These are phyloP conservation scores for Perdita meconis DNA, from an alignment of 2,888 invertebrate genomes.

Conservation along the genomic window DNA sequence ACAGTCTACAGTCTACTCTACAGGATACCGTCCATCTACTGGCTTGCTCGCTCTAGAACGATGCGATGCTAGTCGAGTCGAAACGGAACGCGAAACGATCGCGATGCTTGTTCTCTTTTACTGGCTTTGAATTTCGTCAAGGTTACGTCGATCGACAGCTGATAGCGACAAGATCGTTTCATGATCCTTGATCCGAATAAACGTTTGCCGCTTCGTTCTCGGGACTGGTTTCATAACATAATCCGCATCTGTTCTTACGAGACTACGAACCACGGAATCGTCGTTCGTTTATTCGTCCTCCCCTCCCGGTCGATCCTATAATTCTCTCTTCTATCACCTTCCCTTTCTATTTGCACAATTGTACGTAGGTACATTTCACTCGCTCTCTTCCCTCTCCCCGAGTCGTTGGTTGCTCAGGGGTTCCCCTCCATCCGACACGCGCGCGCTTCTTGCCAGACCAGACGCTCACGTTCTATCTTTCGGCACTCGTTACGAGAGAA, in stretches of 20 bases:
- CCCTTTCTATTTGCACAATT: too few species aligned
- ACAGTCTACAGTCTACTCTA: too few species aligned
- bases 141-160: constrained; percentile 45
- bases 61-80: neutral
- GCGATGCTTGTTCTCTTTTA: neutral
- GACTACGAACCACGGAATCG: constrained; percentile 46
- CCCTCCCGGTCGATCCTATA: constrained; percentile 3
- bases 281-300: constrained; percentile 51
- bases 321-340: neutral
- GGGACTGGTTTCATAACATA: constrained; percentile 71
- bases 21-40: too few species aligned
- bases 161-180: constrained; percentile 49
- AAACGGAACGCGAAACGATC: neutral
- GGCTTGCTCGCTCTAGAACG: neutral
- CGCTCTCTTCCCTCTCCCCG: neutral
- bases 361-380: too few species aligned
- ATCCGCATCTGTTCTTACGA: constrained; percentile 68
- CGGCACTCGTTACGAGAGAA: neutral
- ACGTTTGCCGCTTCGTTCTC: constrained; percentile 54
- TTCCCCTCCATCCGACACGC: too few species aligned
- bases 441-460: too few species aligned
- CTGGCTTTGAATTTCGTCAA: constrained; percentile 46
- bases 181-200: constrained; percentile 73
- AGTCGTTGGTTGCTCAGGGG: too few species aligned
- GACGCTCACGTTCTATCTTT: too few species aligned